Percentiles rank a stretch among this genome's conserved stretches.
These are phyloP conservation scores for Plusia festucae DNA, from an alignment of 2,888 invertebrate species.

Conservation along the genomic window DNA sequence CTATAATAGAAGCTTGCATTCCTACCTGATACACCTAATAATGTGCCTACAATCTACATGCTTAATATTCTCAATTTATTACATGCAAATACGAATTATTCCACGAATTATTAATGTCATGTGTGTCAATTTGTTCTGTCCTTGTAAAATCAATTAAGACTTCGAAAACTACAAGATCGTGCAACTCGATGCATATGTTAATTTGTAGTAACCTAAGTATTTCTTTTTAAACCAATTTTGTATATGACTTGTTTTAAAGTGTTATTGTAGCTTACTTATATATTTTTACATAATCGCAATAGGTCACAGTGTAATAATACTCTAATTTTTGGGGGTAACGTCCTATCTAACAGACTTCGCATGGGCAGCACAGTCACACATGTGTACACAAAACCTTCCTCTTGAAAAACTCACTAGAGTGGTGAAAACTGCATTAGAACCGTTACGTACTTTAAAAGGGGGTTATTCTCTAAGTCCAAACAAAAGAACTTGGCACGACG, in stretches of 20 bases:
- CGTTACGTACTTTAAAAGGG: too few relatives aligned
- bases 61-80: constrained; percentile 39
- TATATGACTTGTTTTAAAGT: constrained; percentile 25
- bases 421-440: too few relatives aligned
- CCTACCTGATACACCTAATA: constrained; percentile 20
- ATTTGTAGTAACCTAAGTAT: constrained; percentile 7
- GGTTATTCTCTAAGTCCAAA: too few relatives aligned
- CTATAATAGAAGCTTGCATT: constrained; percentile 50
- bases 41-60: constrained; percentile 20
- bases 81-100: constrained; percentile 39
- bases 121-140: constrained; percentile 29
- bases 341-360: constrained; percentile 48
- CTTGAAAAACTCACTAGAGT: too few relatives aligned
- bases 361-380: too few relatives aligned
- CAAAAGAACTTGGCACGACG: too few relatives aligned
- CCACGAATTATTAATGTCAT: constrained; percentile 36
- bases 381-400: too few relatives aligned
- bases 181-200: constrained; percentile 27
- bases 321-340: constrained; percentile 51
- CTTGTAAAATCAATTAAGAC: constrained; percentile 40
- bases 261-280: constrained; percentile 45
- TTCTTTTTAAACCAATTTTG: constrained; percentile 22
- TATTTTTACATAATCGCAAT: constrained; percentile 56
- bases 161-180: constrained; percentile 18
- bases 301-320: constrained; percentile 47